These are phyloP conservation scores for Allobates femoralis DNA, from an alignment of 2,797 vertebrate species.

Conservation along the genomic window DNA sequence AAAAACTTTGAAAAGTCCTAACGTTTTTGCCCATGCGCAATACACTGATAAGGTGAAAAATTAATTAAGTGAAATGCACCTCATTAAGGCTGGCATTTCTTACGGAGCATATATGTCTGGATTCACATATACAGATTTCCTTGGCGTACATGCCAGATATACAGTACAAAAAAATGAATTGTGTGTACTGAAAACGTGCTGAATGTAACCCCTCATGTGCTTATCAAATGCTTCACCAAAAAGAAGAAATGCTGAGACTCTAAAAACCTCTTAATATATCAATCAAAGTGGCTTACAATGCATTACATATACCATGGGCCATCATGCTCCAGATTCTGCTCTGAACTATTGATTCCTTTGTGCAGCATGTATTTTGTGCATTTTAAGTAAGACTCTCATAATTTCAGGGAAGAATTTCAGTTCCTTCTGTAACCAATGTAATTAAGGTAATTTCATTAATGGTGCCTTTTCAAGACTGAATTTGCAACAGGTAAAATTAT, in stretches of 20 bases:
- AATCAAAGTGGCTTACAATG: no score
- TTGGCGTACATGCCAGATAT: background rate
- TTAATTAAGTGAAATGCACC: no score
- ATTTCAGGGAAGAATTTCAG: background rate
- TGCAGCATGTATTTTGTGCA: background rate
- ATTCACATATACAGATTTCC: background rate
- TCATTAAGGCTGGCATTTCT: no score
- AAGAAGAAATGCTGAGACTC: background rate
- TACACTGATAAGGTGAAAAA: no score
- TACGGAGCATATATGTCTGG: no score
- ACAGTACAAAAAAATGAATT: background rate
- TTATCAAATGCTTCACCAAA: background rate
- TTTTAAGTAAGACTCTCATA: background rate
- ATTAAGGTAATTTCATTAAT: slow-evolving; percentile 17
- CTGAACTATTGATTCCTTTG: slow-evolving; percentile 15
- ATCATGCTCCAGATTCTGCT: background rate
- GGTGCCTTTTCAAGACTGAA: background rate
- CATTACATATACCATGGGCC: background rate
- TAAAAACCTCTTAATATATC: background rate
- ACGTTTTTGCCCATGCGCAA: no score
- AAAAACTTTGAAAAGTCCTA: no score
- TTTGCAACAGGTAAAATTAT: background rate
- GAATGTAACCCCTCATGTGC: background rate
- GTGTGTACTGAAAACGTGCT: background rate
- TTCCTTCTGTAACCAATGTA: slow-evolving; percentile 12